Conservation (phyloP, 2,888 invertebrate species). For the Cryptocephalus moraei region DNA sequence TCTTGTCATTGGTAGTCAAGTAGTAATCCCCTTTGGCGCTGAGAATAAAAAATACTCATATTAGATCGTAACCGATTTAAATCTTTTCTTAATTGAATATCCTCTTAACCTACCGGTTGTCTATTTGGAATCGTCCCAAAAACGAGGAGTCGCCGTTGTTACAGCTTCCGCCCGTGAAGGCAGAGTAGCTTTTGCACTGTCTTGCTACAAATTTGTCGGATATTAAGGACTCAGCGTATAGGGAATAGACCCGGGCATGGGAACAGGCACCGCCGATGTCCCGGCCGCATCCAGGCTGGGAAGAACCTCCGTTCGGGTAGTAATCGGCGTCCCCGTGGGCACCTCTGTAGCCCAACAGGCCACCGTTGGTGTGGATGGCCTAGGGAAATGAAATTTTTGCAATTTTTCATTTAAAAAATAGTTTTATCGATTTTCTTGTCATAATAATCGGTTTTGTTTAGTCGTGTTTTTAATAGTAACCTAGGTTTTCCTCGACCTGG, state of each 20-base stretch:
- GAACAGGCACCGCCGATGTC: constrained; percentile 31
- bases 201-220: constrained; percentile 7
- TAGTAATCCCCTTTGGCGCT: no score
- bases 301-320: constrained; percentile 29
- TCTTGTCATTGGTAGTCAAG: no score
- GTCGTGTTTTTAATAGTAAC: no score
- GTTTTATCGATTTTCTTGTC: no score
- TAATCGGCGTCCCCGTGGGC: constrained; percentile 30
- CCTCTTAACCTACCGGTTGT: constrained; percentile 8
- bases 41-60: no score
- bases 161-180: constrained; percentile 8
- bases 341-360: constrained; percentile 9
- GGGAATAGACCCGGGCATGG: constrained; percentile 35
- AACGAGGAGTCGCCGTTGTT: constrained; percentile 3
- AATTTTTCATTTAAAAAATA: no score
- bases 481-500: no score
- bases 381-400: no score
- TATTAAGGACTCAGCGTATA: constrained; percentile 36
- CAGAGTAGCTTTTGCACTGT: constrained; percentile 8
- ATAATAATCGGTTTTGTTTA: no score
- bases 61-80: no score
- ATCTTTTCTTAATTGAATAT: no score
- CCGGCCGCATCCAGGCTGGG: constrained; percentile 29
- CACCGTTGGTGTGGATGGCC: constrained; percentile 3
- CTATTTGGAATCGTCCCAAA: constrained; percentile 13